These are phyloP conservation scores for Temnothorax ravouxi DNA, from an alignment of 2,888 invertebrate genomes.

Conservation along the genomic window DNA sequence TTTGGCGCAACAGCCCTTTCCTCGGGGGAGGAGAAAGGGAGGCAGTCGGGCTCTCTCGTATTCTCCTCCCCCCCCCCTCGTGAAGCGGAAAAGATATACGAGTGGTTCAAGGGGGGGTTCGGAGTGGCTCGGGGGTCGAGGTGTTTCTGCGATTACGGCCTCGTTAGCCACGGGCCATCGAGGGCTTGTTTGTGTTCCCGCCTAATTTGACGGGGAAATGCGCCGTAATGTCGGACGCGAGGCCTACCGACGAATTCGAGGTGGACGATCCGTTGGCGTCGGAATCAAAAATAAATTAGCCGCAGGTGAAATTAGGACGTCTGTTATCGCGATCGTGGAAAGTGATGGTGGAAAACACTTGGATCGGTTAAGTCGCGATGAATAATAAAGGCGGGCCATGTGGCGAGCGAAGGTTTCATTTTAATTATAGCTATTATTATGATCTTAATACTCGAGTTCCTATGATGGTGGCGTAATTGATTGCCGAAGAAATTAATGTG, in stretches of 20 bases:
- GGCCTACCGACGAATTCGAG: conserved; percentile 14
- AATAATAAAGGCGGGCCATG: conserved; percentile 5
- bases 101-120: conserved; percentile 49
- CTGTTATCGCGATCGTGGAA: conserved; percentile 42
- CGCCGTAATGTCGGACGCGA: conserved; percentile 47
- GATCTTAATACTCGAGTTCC: conserved; percentile 4
- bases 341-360: conserved; percentile 6
- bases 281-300: conserved; percentile 33
- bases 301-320: conserved; percentile 36
- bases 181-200: conserved; percentile 74
- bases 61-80: conserved; percentile 10
- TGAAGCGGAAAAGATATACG: conserved; percentile 43
- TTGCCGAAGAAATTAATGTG: conserved; percentile 26
- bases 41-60: conserved; percentile 56
- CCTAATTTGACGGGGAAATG: conserved; percentile 72
- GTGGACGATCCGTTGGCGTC: conserved; percentile 5
- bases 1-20: conserved; percentile 52
- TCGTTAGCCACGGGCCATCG: conserved; percentile 77
- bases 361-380: conserved; percentile 24
- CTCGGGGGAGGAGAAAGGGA: conserved; percentile 32
- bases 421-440: conserved; percentile 35
- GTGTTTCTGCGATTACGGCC: conserved; percentile 78
- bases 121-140: conserved; percentile 69
- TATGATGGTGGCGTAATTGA: conserved; percentile 7
- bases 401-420: conserved; percentile 16